A percentile compares a stretch with the other conserved stretches of the same genome.
phyloP scores from a whole-genome alignment of 2,888 invertebrate genomes.

The Zelleria hepariella region DNA sequence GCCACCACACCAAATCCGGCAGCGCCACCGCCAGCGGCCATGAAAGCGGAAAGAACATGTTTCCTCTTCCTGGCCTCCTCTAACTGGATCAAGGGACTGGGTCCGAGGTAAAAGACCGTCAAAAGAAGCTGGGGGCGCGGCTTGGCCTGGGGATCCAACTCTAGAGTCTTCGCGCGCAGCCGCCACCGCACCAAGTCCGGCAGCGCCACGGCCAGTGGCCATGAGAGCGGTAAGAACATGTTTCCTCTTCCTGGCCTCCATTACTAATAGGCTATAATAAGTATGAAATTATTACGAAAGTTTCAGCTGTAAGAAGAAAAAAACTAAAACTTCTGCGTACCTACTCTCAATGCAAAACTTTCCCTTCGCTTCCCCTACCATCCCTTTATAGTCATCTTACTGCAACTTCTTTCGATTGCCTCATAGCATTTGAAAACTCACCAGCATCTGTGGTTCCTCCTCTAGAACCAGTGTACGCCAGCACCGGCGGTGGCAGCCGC shows the following conservation, averaged over 20 bases:
- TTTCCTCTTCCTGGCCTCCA: no score
- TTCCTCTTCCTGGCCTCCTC: no score
- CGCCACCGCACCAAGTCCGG: slow-evolving; percentile 85
- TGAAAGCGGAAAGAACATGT: slow-evolving; percentile 75
- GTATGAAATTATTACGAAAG: no score
- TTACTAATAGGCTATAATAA: no score
- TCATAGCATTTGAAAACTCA: no score
- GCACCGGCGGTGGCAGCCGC: slow-evolving; percentile 54
- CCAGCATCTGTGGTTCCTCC: slow-evolving; percentile 12
- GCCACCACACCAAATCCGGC: slow-evolving; percentile 84
- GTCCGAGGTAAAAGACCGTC: not conserved
- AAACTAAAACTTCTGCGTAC: no score
- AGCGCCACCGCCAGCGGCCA: slow-evolving; percentile 75
- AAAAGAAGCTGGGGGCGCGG: slow-evolving; percentile 74
- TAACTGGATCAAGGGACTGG: no score
- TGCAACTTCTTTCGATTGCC: no score
- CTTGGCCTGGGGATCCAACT: slow-evolving; percentile 91
- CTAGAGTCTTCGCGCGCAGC: slow-evolving; percentile 88
- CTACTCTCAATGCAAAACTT: no score
- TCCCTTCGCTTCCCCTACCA: no score
- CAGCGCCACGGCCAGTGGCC: slow-evolving; percentile 74
- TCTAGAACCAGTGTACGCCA: slow-evolving; percentile 64
- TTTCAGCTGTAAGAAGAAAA: no score
- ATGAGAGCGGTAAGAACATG: slow-evolving; percentile 76
- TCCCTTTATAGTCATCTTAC: no score